phyloP scores from a whole-genome alignment of 2,797 vertebrate genomes.

The Kryptopterus vitreolus region DNA sequence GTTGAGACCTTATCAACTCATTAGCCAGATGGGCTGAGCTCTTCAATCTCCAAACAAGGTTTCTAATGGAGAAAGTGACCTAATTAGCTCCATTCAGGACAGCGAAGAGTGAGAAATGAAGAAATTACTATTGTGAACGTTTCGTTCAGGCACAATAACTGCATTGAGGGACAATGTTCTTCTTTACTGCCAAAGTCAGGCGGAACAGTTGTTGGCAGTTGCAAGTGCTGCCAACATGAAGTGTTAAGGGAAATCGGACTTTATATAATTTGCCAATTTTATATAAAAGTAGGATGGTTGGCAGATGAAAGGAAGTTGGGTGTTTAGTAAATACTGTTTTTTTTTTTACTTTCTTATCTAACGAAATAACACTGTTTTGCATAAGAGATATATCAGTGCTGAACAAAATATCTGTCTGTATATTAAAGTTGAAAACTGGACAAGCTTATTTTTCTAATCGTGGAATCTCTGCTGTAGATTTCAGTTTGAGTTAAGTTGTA shows the following conservation, averaged over 20 bases:
- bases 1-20: slow-evolving; percentile 75
- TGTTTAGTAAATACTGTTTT: slow-evolving; percentile 7
- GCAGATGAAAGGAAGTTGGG: slow-evolving; percentile 4
- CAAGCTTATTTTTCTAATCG: neutral
- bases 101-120: slow-evolving; percentile 57
- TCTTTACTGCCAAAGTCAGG: slow-evolving; percentile 32
- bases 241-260: slow-evolving; percentile 10
- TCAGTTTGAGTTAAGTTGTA: neutral
- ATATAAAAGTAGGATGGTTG: slow-evolving; percentile 1
- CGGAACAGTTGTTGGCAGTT: slow-evolving; percentile 26
- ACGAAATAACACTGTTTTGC: neutral
- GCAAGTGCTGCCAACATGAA: slow-evolving; percentile 21
- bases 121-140: slow-evolving; percentile 47
- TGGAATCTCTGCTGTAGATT: neutral
- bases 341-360: slow-evolving; percentile 17
- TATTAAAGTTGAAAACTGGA: neutral
- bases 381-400: neutral
- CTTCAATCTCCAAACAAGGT: slow-evolving; percentile 76
- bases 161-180: slow-evolving; percentile 12
- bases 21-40: slow-evolving; percentile 77
- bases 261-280: slow-evolving; percentile 19
- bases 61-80: slow-evolving; percentile 74
- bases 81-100: slow-evolving; percentile 76
- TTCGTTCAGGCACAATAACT: slow-evolving; percentile 29
- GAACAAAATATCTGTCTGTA: neutral